Percentiles rank a stretch among this genome's conserved stretches.
phyloP scores from a whole-genome alignment of 2,888 invertebrate genomes.

The Hirudinaria manillensis region DNA sequence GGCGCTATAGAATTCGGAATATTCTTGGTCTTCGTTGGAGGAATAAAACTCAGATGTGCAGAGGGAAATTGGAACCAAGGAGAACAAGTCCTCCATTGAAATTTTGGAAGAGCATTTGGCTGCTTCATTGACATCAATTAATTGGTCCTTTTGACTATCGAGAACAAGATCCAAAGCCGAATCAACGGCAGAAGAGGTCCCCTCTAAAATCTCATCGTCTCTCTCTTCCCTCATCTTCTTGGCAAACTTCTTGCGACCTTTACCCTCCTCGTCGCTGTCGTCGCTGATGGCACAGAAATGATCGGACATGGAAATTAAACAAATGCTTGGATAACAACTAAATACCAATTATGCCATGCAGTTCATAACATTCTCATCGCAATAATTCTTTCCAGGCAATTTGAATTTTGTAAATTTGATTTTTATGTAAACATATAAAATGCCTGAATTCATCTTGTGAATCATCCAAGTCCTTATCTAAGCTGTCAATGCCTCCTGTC shows the following conservation, averaged over 20 bases:
- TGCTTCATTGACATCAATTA: not conserved
- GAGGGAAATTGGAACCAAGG: not conserved
- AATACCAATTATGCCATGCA: not conserved
- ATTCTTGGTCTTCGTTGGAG: too few species aligned
- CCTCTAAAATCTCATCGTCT: not conserved
- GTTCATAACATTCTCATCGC: conserved; percentile 1
- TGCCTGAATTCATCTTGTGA: conserved; percentile 20
- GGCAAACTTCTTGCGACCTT: not conserved
- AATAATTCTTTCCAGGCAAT: not conserved
- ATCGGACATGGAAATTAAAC: not conserved
- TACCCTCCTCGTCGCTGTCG: not conserved
- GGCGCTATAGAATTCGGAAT: too few species aligned
- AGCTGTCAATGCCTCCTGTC: conserved; percentile 38
- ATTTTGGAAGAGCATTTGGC: too few species aligned
- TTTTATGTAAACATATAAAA: not conserved
- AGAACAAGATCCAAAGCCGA: not conserved
- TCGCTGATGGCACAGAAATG: not conserved
- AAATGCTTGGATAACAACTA: not conserved
- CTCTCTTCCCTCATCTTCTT: not conserved
- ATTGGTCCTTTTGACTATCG: not conserved
- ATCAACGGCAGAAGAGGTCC: not conserved
- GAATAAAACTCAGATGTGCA: not conserved
- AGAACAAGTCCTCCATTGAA: not conserved
- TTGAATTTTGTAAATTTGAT: not conserved
- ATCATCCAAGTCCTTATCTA: conserved; percentile 19